Percentiles rank a stretch among this genome's conserved stretches.
These are phyloP conservation scores for Drosophila meridiana DNA, from an alignment of 2,888 invertebrate genomes.

Conservation along the genomic window DNA sequence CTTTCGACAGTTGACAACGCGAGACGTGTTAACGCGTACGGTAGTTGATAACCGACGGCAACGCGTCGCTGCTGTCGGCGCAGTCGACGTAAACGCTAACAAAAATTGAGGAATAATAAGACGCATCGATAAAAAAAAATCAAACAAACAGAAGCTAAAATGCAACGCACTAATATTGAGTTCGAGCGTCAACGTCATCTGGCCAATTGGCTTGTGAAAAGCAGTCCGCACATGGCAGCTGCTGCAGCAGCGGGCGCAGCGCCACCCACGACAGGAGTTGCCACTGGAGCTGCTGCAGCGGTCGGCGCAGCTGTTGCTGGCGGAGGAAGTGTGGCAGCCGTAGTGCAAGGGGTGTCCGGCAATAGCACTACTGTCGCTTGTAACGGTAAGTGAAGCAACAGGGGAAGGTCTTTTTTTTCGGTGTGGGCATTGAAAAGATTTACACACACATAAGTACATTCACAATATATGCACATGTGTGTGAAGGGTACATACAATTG, in stretches of 20 bases:
- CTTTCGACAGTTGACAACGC: constrained; percentile 70
- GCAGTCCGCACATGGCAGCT: constrained; percentile 85
- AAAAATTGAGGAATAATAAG: constrained; percentile 5
- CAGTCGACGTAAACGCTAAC: constrained; percentile 49
- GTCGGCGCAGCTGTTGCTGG: constrained; percentile 38
- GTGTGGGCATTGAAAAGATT: constrained; percentile 30
- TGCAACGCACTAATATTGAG: constrained; percentile 85
- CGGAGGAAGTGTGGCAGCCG: constrained; percentile 46
- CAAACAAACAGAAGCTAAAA: constrained; percentile 80
- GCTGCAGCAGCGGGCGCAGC: constrained; percentile 70
- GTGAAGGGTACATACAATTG: constrained; percentile 10
- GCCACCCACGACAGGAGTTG: constrained; percentile 53
- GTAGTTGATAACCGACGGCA: constrained; percentile 68
- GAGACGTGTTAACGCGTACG: constrained; percentile 62
- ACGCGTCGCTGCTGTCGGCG: constrained; percentile 66
- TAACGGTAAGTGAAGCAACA: constrained; percentile 74
- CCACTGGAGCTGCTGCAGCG: constrained; percentile 35
- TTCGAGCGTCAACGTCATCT: constrained; percentile 85
- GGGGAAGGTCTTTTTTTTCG: constrained; percentile 13
- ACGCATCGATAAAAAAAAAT: neutral
- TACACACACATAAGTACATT: constrained; percentile 6
- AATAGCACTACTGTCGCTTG: constrained; percentile 70
- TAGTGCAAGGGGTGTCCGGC: constrained; percentile 57
- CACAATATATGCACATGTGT: constrained; percentile 3
- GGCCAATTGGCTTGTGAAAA: constrained; percentile 85